Percentiles rank a stretch among this genome's conserved stretches.
Evolutionary conservation across 2,797 vertebrate genomes (phyloP).

Genomic region (Xerus rutilus): DNA sequence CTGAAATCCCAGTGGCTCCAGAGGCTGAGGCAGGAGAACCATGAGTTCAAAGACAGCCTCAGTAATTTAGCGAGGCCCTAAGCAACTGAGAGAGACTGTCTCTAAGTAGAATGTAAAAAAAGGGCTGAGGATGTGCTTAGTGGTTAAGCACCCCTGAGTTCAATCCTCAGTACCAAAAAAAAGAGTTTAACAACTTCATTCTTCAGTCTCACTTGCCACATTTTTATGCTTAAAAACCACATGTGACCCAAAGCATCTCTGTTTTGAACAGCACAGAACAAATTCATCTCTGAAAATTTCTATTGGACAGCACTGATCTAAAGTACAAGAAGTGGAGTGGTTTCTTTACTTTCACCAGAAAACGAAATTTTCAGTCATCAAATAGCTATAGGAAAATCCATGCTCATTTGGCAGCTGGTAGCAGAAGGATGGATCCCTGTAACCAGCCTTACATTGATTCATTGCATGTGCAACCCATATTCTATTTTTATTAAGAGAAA

Average conservation of each 20-base stretch:
- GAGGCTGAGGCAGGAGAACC: too few species aligned
- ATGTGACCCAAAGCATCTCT: not conserved
- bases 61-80: too few species aligned
- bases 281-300: not conserved
- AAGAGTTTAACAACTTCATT: not conserved
- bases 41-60: too few species aligned
- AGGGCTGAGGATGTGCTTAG: too few species aligned
- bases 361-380: constrained; percentile 28
- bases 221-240: not conserved
- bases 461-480: not conserved
- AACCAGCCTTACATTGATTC: not conserved
- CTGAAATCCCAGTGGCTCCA: too few species aligned
- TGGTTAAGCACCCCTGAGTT: too few species aligned
- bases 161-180: too few species aligned
- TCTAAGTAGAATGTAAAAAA: too few species aligned
- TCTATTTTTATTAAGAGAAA: constrained; percentile 57
- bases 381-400: not conserved
- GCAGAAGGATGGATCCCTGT: not conserved
- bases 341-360: not conserved
- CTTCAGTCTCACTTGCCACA: not conserved
- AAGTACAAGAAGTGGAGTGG: not conserved
- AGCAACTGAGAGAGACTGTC: too few species aligned
- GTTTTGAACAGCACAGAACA: not conserved
- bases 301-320: not conserved
- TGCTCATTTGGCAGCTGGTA: not conserved